These are phyloP conservation scores for Amiota minor DNA, from an alignment of 2,888 invertebrate species.

Conservation along the genomic window DNA sequence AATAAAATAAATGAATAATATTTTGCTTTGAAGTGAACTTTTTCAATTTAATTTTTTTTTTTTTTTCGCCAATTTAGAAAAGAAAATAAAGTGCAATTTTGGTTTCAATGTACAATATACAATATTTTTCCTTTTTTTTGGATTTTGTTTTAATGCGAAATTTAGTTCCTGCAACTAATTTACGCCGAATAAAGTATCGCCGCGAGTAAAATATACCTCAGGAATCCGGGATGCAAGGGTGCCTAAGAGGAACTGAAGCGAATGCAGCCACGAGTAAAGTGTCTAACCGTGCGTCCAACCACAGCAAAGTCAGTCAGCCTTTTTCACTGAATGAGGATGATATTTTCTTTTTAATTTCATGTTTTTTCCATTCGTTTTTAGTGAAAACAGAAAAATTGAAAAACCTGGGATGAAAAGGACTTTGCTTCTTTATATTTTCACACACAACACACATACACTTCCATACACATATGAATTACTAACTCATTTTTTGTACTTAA, in stretches of 20 bases:
- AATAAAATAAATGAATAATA: not conserved
- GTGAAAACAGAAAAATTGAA: not conserved
- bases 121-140: conserved; percentile 7
- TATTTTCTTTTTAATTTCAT: conserved; percentile 1
- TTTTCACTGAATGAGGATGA: not conserved
- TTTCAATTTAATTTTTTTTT: not conserved
- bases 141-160: not conserved
- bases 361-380: not conserved
- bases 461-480: too few species aligned
- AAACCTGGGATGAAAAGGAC: not conserved
- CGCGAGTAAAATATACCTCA: not conserved
- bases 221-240: not conserved
- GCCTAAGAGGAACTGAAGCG: not conserved
- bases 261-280: not conserved
- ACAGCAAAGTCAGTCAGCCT: not conserved
- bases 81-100: not conserved
- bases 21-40: conserved; percentile 5
- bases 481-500: not conserved
- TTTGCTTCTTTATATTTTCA: conserved; percentile 1
- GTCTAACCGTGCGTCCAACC: conserved; percentile 15
- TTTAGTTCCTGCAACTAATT: conserved; percentile 11
- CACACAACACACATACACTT: not conserved
- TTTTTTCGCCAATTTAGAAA: conserved; percentile 11
- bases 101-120: not conserved
- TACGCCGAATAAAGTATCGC: conserved; percentile 11